These are phyloP conservation scores for Drosophila simulans DNA, from an alignment of 1,140 invertebrate genomes.

Conservation along the genomic window DNA sequence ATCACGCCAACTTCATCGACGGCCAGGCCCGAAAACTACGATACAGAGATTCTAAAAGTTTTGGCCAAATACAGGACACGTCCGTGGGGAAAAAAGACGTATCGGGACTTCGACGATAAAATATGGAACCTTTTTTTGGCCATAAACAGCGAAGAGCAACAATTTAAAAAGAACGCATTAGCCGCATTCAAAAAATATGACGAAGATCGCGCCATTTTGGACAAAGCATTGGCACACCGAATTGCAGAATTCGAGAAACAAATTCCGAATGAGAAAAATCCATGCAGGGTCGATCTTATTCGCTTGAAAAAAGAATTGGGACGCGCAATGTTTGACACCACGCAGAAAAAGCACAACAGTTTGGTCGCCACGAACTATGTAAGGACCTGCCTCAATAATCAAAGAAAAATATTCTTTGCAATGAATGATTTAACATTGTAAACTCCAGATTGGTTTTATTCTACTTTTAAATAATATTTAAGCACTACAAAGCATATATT, in stretches of 20 bases:
- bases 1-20: neutral
- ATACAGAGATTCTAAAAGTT: neutral
- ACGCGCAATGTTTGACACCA: neutral
- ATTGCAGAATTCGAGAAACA: neutral
- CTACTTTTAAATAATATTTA: neutral
- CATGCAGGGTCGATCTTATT: neutral
- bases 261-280: neutral
- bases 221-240: neutral
- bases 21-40: neutral
- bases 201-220: neutral
- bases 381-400: neutral
- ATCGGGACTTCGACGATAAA: slow-evolving; percentile 3
- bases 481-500: no score
- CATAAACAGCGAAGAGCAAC: neutral
- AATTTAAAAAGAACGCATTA: neutral
- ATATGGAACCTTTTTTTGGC: slow-evolving; percentile 11
- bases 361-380: neutral
- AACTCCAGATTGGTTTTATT: neutral
- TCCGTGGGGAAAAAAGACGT: neutral
- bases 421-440: neutral
- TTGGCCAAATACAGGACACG: neutral
- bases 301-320: neutral
- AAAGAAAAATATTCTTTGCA: neutral
- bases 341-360: neutral
- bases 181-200: neutral